Evolutionary conservation across 2,113 vertebrate species (phyloP), one percentile per base, ranked within the genome.

Genomic region (Melanostigma gelatinosum): DNA sequence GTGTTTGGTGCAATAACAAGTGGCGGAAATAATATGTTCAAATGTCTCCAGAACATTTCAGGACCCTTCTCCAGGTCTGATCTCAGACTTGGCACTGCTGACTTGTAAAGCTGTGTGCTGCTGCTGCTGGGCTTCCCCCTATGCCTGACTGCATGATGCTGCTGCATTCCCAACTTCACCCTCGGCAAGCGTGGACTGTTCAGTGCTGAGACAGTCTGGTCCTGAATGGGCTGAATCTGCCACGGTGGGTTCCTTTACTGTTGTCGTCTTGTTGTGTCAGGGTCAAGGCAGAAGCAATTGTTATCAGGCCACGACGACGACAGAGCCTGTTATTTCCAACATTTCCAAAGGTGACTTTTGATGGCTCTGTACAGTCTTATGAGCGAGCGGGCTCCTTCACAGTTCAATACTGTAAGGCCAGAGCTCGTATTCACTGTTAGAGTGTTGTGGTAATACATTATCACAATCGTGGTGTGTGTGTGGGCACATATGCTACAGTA

Each of bases 281-380:
- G 40, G 42, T 86, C 77, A 70, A 62, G 44, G 48, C 64, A 63
- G 69, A 27, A 20, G 57, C 57, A 32, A 54, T 32, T 24, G 27
- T 82, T 55, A 72, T 48, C 57, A 18, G 40, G 50, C 22, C 81
- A 52, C n/a, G 38, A 16, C 62, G 40, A 79, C 75, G 24, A 57
- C 72, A 48, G 44, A 57, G 75, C 10, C 63, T 55, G 80, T 84
- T 54, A 79, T 55, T 24, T 55, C 4, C 10, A 24, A n/a, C 22
- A 55, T 22, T 3, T 36, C 72, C 76, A 79, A 72, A 80, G 79
- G 82, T 81, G 85, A 85, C 69, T 81, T 72, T 20, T 82, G 69
- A 87, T 71, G 76, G 64, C 40, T 78, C 83, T 38, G 84, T 60
- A 48, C 48, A 64, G 32, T 7, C 58, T 58, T 29, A 29, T 15